Evolutionary conservation across 2,797 vertebrate species (phyloP).

Genomic region (Gobionotothen gibberifrons): DNA sequence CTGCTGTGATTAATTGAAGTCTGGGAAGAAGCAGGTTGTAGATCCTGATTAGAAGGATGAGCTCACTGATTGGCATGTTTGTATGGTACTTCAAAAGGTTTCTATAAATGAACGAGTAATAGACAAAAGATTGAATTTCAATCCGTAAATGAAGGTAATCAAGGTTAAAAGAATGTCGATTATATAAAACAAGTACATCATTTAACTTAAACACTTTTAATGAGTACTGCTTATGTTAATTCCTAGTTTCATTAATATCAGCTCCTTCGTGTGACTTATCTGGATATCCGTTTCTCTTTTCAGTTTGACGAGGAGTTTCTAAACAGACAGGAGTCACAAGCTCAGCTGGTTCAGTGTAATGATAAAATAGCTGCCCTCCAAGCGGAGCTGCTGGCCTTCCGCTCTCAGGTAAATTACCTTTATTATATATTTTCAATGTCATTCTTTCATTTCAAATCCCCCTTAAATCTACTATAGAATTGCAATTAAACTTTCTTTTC

Average conservation of each 20-base stretch:
- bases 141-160: conserved; percentile 41
- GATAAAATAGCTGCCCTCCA: conserved; percentile 91
- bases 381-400: conserved; percentile 90
- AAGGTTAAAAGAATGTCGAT: conserved; percentile 28
- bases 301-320: conserved; percentile 96
- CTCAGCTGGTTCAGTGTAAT: conserved; percentile 90
- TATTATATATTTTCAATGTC: background rate
- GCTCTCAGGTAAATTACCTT: conserved; percentile 81
- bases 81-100: conserved; percentile 9
- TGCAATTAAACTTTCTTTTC: conserved; percentile 34
- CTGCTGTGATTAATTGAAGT: conserved; percentile 28
- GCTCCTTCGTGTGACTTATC: conserved; percentile 19
- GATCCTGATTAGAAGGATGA: conserved; percentile 46
- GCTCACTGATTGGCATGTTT: conserved; percentile 37
- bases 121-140: conserved; percentile 38
- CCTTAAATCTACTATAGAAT: conserved; percentile 27
- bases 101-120: conserved; percentile 30
- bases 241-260: background rate
- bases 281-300: conserved; percentile 33
- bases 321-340: conserved; percentile 92
- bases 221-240: conserved; percentile 1
- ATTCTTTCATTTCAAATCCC: background rate
- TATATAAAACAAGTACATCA: conserved; percentile 19
- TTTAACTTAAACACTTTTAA: conserved; percentile 22
- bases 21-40: conserved; percentile 27